Percentiles rank a stretch among this genome's conserved stretches.
phyloP scores from a whole-genome alignment of 2,797 vertebrate genomes.

The Florisuga fusca region DNA sequence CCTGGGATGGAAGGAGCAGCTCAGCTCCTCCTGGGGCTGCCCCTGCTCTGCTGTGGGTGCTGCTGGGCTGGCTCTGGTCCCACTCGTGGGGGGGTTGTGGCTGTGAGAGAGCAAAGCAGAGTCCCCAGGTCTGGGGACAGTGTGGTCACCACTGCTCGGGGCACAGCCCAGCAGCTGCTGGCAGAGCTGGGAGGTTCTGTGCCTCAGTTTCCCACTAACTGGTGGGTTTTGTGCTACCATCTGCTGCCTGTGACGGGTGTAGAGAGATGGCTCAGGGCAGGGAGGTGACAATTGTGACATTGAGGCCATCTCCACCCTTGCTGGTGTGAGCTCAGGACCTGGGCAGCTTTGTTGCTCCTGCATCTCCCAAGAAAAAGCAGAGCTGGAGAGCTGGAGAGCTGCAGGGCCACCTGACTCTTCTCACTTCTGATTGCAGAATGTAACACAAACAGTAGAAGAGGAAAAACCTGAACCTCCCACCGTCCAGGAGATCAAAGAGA shows the following conservation, averaged over 20 bases:
- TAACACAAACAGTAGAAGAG: conserved; percentile 73
- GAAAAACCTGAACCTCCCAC: conserved; percentile 77
- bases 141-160: rapidly evolving
- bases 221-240: not conserved
- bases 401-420: rapidly evolving
- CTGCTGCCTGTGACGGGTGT: not conserved
- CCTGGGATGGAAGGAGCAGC: rapidly evolving
- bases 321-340: not conserved
- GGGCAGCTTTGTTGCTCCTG: rapidly evolving
- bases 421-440: conserved; percentile 77
- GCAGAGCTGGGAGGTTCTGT: not conserved
- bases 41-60: rapidly evolving
- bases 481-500: conserved; percentile 85
- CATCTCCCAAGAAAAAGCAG: not conserved
- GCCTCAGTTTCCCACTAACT: not conserved
- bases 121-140: rapidly evolving
- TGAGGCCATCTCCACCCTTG: not conserved
- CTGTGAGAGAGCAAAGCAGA: not conserved
- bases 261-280: not conserved
- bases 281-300: rapidly evolving
- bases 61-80: not conserved
- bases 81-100: not conserved
- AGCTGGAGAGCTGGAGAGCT: not conserved
- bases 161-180: not conserved
- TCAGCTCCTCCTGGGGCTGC: not conserved